phyloP scores from a whole-genome alignment of 30 jellyfish, hydroid and myxozoan genomes.

The Aurelia coerulea region DNA sequence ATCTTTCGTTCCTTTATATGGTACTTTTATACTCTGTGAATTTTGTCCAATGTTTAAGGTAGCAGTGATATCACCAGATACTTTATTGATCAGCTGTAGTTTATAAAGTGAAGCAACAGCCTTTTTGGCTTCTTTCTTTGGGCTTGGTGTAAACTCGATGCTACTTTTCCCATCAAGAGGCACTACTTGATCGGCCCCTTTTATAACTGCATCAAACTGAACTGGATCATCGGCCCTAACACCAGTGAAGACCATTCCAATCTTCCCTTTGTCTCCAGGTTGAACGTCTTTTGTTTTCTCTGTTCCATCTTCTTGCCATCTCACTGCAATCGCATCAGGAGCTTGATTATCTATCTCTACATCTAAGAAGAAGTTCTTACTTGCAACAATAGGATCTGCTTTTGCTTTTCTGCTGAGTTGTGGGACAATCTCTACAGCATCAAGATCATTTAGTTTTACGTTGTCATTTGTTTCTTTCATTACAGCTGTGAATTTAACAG shows the following conservation, averaged over 20 bases:
- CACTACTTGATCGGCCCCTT: conserved; percentile 9
- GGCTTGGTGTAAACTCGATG: conserved; percentile 27
- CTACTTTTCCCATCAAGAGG: conserved; percentile 21
- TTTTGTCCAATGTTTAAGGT: conserved; percentile 16
- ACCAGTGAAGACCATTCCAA: not conserved
- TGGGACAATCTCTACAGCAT: conserved; percentile 10
- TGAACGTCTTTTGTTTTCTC: not conserved
- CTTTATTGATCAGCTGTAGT: conserved; percentile 29
- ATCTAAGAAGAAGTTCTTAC: not conserved
- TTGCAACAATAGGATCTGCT: conserved; percentile 17
- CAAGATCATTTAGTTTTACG: conserved; percentile 26
- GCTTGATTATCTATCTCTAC: conserved; percentile 31
- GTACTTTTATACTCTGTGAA: conserved; percentile 11
- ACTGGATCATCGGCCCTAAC: conserved; percentile 14
- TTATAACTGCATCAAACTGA: conserved; percentile 11
- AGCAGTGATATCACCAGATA: conserved; percentile 30
- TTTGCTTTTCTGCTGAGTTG: not conserved
- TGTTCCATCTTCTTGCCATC: conserved; percentile 42
- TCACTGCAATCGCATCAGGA: conserved; percentile 1
- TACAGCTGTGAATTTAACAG: conserved; percentile 26
- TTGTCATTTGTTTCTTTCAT: not conserved
- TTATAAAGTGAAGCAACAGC: not conserved
- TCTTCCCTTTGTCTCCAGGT: not conserved
- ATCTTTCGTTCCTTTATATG: conserved; percentile 10
- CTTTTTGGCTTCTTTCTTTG: not conserved